Percentiles rank a stretch among this genome's conserved stretches.
Conservation (phyloP, 2,888 invertebrate species). For the Orchestes rusci region DNA sequence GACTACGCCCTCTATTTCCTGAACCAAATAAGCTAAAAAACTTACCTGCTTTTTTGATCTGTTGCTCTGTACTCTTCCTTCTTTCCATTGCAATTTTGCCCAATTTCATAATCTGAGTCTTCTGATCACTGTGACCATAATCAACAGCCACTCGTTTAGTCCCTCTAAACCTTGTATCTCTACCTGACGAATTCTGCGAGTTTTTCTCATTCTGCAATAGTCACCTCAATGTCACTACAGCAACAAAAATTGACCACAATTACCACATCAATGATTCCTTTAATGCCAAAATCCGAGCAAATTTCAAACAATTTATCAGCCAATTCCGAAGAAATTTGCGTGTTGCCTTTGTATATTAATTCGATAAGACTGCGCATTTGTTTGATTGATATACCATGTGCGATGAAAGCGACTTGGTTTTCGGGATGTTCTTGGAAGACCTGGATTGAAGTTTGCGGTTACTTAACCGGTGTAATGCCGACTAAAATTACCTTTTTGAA, state of each 20-base stretch:
- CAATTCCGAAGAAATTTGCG: constrained; percentile 58
- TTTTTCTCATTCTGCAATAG: constrained; percentile 27
- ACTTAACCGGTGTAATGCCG: no score
- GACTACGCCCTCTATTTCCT: no score
- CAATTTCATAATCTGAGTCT: no score
- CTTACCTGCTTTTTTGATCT: no score
- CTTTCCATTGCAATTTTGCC: no score
- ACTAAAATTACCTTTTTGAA: constrained; percentile 57
- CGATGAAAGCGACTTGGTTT: constrained; percentile 16
- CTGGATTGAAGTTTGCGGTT: not conserved
- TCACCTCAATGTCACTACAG: not conserved
- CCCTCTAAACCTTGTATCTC: constrained; percentile 45
- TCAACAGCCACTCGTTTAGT: constrained; percentile 45
- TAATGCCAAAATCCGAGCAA: constrained; percentile 60
- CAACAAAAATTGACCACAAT: not conserved
- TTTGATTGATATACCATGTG: constrained; percentile 58
- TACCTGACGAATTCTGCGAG: constrained; percentile 30
- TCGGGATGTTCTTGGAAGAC: constrained; percentile 14
- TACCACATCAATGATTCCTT: constrained; percentile 42
- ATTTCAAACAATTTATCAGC: constrained; percentile 58
- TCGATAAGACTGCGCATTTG: constrained; percentile 60
- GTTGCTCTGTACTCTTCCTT: no score
- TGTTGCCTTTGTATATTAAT: constrained; percentile 65
- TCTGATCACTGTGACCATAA: no score
- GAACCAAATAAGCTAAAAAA: no score